These are phyloP conservation scores for Cephus spinipes DNA, from an alignment of 2,888 invertebrate genomes.

Conservation along the genomic window DNA sequence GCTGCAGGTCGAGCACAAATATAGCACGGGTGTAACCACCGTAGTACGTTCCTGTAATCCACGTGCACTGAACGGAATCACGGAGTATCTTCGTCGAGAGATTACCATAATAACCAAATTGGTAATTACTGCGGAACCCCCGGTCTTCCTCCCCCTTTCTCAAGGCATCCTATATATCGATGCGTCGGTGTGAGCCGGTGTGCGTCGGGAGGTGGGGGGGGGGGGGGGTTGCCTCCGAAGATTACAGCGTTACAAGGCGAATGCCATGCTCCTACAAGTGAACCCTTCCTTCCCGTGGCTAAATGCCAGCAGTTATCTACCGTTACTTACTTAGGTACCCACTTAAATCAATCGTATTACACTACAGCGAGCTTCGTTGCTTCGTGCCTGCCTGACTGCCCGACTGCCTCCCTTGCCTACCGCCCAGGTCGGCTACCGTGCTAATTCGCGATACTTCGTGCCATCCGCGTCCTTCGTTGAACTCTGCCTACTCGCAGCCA, in stretches of 20 bases:
- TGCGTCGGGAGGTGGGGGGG: constrained; percentile 6
- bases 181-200: background rate
- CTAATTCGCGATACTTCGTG: background rate
- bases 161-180: constrained; percentile 10
- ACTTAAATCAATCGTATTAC: constrained; percentile 34
- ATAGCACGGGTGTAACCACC: background rate
- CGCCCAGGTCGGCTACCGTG: background rate
- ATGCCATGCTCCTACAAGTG: constrained; percentile 19
- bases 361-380: background rate
- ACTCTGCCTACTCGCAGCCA: background rate
- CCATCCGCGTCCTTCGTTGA: background rate
- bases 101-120: constrained; percentile 50
- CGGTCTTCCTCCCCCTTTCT: constrained; percentile 21
- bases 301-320: constrained; percentile 30
- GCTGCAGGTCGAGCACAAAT: background rate
- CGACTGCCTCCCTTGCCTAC: background rate
- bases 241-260: constrained; percentile 34
- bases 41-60: constrained; percentile 27
- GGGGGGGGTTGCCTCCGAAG: constrained; percentile 28
- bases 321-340: constrained; percentile 27
- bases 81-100: constrained; percentile 32
- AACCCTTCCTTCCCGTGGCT: constrained; percentile 16
- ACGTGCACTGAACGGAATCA: constrained; percentile 33
- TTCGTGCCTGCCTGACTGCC: background rate
- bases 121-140: constrained; percentile 44